Evolutionary conservation across 2,113 vertebrate genomes (phyloP).

Genomic region (Pteruthius melanotis): DNA sequence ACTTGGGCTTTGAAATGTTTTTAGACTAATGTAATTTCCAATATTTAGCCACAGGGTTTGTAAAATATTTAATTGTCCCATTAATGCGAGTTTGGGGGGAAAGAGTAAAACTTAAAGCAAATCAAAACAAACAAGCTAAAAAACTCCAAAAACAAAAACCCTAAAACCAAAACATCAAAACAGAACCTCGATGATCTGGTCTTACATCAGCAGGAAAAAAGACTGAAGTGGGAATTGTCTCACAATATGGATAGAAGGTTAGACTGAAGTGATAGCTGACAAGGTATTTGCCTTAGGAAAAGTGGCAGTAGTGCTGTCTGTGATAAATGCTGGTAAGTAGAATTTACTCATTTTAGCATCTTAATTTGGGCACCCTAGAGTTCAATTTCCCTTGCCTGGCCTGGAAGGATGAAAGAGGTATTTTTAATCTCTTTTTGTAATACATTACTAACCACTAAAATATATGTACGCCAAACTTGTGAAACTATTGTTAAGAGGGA

Average conservation of each 20-base stretch:
- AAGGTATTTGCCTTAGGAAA: neutral
- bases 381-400: slow-evolving; percentile 9
- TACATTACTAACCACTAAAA: neutral
- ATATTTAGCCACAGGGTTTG: neutral
- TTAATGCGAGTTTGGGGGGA: neutral
- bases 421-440: slow-evolving; percentile 31
- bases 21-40: neutral
- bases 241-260: neutral
- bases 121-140: neutral
- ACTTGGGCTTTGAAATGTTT: neutral
- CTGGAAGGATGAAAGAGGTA: neutral
- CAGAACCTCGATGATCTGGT: neutral
- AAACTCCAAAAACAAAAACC: accelerated
- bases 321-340: slow-evolving; percentile 5
- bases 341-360: neutral
- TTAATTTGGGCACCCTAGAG: neutral
- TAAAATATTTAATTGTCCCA: neutral
- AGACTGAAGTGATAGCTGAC: neutral
- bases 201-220: neutral
- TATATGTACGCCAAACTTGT: neutral
- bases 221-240: neutral
- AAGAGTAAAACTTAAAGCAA: neutral
- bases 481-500: slow-evolving; percentile 9
- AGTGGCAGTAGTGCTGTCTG: neutral
- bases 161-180: neutral